phyloP scores from a whole-genome alignment of 2,113 vertebrate genomes.

The Poeciliopsis occidentalis region DNA sequence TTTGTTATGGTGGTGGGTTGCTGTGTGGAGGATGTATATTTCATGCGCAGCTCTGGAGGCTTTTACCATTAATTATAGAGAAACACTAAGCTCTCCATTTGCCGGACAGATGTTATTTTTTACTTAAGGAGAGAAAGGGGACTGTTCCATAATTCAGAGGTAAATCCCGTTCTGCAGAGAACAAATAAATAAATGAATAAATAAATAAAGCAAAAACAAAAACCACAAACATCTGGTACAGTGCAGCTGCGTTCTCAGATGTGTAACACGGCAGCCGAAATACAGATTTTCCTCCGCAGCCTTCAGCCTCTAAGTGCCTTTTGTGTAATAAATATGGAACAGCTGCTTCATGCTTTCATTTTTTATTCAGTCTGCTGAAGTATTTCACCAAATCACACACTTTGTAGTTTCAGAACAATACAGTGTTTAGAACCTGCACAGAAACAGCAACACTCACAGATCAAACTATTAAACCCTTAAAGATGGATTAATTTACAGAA shows the following conservation, averaged over 20 bases:
- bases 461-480: not conserved
- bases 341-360: slow-evolving; percentile 63
- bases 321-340: slow-evolving; percentile 70
- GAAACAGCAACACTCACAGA: not conserved
- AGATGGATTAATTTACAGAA: not conserved
- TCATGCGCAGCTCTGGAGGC: slow-evolving; percentile 81
- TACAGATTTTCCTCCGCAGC: slow-evolving; percentile 29
- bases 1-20: slow-evolving; percentile 67
- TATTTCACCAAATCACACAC: slow-evolving; percentile 27
- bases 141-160: slow-evolving; percentile 82
- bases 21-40: slow-evolving; percentile 77
- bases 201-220: slow-evolving; percentile 75
- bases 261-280: slow-evolving; percentile 32
- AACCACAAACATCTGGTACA: slow-evolving; percentile 67
- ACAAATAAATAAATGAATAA: slow-evolving; percentile 83
- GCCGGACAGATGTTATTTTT: slow-evolving; percentile 84
- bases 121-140: slow-evolving; percentile 78
- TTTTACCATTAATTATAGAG: slow-evolving; percentile 87
- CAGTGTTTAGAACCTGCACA: not conserved
- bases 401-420: slow-evolving; percentile 21
- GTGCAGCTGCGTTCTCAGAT: slow-evolving; percentile 18
- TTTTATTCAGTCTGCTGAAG: slow-evolving; percentile 57
- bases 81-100: slow-evolving; percentile 84
- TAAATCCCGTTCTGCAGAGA: slow-evolving; percentile 73
- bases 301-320: slow-evolving; percentile 60